These are phyloP conservation scores for Cariama cristata DNA, from an alignment of 2,113 vertebrate genomes.

Conservation along the genomic window DNA sequence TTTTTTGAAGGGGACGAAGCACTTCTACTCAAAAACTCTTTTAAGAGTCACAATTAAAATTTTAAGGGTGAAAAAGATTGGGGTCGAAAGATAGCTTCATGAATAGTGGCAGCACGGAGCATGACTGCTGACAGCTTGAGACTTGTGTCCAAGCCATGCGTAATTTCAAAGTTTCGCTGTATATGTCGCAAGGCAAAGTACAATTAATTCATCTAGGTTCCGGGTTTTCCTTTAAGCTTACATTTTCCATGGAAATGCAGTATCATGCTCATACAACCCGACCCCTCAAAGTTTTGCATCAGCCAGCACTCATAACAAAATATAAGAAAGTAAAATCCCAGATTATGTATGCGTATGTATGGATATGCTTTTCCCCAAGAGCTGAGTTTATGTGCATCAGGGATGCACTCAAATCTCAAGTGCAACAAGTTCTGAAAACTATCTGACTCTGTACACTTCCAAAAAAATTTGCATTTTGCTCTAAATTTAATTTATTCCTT, in stretches of 20 bases:
- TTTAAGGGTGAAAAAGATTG: neutral
- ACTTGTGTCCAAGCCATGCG: neutral
- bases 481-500: constrained; percentile 3
- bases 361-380: neutral
- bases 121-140: neutral
- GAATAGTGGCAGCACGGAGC: neutral
- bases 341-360: fast-evolving
- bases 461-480: neutral
- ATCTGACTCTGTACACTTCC: neutral
- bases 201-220: neutral
- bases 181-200: neutral
- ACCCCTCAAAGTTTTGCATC: neutral
- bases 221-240: neutral
- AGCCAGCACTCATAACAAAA: neutral
- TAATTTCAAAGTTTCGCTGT: neutral
- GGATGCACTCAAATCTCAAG: neutral
- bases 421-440: neutral
- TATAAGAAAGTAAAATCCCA: neutral
- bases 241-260: neutral
- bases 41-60: neutral
- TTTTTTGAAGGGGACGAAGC: neutral
- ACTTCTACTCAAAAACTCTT: neutral
- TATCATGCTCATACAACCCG: neutral
- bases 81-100: neutral
- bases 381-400: neutral